These are phyloP conservation scores for Drosophila vallismaia DNA, from an alignment of 2,888 invertebrate species.

Conservation along the genomic window DNA sequence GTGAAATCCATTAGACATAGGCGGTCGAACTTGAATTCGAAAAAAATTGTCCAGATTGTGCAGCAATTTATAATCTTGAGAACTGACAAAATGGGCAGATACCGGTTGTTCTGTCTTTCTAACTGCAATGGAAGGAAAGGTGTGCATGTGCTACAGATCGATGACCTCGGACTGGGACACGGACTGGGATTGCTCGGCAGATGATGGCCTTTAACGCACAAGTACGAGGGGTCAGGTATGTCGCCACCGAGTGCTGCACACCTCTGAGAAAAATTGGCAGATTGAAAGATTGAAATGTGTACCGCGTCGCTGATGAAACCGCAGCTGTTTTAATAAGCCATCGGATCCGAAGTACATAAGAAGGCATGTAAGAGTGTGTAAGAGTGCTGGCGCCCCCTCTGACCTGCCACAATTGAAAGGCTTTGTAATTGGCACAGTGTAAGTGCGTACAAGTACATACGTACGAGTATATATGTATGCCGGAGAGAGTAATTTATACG, in stretches of 20 bases:
- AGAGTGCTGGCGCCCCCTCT: conserved; percentile 3
- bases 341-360: background rate
- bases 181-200: background rate
- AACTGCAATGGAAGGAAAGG: background rate
- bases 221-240: background rate
- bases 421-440: conserved; percentile 4
- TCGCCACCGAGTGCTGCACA: conserved; percentile 1
- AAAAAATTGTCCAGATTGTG: background rate
- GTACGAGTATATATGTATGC: conserved; percentile 4
- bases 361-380: background rate
- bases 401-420: conserved; percentile 2
- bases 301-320: background rate
- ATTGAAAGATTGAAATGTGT: background rate
- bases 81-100: conserved; percentile 1
- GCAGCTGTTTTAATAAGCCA: background rate
- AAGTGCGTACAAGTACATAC: background rate
- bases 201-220: background rate
- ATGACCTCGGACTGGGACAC: background rate
- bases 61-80: background rate
- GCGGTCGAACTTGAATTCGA: background rate
- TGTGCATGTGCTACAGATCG: conserved; percentile 1
- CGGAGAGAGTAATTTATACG: conserved; percentile 61
- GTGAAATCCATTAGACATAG: background rate
- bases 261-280: background rate
- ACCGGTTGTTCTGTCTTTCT: conserved; percentile 1